Percentiles rank a stretch among this genome's conserved stretches.
Evolutionary conservation across 2,113 vertebrate genomes (phyloP).

Genomic region (Neotoma lepida): DNA sequence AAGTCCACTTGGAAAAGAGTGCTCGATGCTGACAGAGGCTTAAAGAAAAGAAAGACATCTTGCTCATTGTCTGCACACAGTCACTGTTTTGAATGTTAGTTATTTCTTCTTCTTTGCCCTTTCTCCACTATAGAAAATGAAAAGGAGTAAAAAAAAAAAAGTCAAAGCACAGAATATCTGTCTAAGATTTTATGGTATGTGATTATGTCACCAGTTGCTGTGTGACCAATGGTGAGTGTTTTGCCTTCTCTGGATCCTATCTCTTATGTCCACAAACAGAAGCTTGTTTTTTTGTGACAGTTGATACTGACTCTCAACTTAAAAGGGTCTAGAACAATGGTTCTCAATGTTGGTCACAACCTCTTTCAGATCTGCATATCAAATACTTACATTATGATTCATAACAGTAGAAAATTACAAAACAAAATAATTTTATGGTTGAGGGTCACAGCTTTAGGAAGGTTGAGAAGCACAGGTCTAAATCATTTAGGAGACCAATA

Average conservation of each 20-base stretch:
- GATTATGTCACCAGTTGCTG: background rate
- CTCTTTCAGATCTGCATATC: background rate
- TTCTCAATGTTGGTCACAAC: background rate
- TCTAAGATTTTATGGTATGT: background rate
- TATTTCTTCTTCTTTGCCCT: background rate
- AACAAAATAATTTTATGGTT: background rate
- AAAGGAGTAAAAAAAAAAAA: background rate
- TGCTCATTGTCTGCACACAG: background rate
- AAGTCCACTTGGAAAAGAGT: background rate
- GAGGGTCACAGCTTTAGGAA: background rate
- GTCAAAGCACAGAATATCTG: background rate
- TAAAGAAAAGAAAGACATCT: background rate
- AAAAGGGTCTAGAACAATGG: background rate
- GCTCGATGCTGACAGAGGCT: background rate
- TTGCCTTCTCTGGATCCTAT: background rate
- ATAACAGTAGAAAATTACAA: background rate
- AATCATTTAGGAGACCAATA: background rate
- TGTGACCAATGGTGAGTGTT: background rate
- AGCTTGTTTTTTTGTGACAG: background rate
- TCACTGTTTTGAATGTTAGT: background rate
- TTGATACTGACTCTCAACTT: background rate
- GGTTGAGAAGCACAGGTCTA: background rate
- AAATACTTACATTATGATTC: background rate
- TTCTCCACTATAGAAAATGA: background rate
- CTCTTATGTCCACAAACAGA: background rate